A percentile compares a stretch with the other conserved stretches of the same genome.
These are phyloP conservation scores for Yoshiicerus persimilis DNA, from an alignment of 1,140 invertebrate genomes.

Conservation along the genomic window DNA sequence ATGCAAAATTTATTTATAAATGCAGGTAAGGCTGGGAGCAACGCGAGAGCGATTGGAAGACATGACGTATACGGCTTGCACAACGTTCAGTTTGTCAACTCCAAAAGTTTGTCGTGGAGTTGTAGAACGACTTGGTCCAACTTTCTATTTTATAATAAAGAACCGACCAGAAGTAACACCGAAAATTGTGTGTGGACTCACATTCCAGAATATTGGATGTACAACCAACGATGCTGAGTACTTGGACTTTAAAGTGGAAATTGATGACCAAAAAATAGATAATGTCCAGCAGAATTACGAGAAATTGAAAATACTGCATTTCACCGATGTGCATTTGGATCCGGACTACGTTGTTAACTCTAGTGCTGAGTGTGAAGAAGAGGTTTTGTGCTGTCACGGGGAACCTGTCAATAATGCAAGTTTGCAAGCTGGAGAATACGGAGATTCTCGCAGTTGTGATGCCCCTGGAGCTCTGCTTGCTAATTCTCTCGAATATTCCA, in stretches of 20 bases:
- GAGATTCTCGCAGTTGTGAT: slow-evolving; percentile 74
- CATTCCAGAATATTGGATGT: slow-evolving; percentile 58
- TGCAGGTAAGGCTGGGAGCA: not conserved
- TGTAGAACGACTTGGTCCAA: slow-evolving; percentile 32
- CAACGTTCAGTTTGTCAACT: not conserved
- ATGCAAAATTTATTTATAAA: not conserved
- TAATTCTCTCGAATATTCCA: slow-evolving; percentile 57
- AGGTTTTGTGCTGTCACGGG: slow-evolving; percentile 76
- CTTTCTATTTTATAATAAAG: slow-evolving; percentile 58
- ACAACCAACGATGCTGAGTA: slow-evolving; percentile 50
- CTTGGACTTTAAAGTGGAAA: slow-evolving; percentile 58
- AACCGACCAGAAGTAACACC: slow-evolving; percentile 56
- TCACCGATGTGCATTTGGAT: slow-evolving; percentile 82
- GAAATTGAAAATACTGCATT: slow-evolving; percentile 65
- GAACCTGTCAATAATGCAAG: slow-evolving; percentile 51
- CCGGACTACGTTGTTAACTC: slow-evolving; percentile 66
- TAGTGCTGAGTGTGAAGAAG: slow-evolving; percentile 66
- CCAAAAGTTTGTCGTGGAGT: slow-evolving; percentile 40
- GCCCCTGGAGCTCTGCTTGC: slow-evolving; percentile 67
- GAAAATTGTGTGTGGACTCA: slow-evolving; percentile 59
- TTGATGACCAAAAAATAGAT: not conserved
- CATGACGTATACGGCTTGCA: not conserved
- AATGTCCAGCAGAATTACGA: not conserved
- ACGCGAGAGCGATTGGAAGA: not conserved
- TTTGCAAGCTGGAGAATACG: slow-evolving; percentile 71